Evolutionary conservation across 2,888 invertebrate species (phyloP).

Genomic region (Hydraecia micacea): DNA sequence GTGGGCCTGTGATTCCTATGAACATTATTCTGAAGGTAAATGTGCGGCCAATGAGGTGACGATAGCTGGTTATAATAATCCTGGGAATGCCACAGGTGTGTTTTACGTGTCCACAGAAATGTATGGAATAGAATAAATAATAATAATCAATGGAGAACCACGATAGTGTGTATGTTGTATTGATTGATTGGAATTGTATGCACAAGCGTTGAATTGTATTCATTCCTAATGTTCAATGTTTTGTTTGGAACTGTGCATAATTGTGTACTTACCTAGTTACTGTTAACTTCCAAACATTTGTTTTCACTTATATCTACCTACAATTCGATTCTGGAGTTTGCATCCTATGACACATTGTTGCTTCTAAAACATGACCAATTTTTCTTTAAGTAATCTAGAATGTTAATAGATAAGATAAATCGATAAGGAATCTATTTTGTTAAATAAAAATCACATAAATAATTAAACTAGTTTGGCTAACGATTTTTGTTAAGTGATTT

Average conservation of each 20-base stretch:
- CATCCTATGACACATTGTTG: neutral
- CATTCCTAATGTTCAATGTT: constrained; percentile 4
- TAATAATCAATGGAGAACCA: constrained; percentile 4
- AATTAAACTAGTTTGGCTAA: constrained; percentile 6
- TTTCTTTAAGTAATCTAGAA: neutral
- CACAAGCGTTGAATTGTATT: neutral
- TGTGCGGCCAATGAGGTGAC: constrained; percentile 82
- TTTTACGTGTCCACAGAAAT: constrained; percentile 84
- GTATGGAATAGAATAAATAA: constrained; percentile 72
- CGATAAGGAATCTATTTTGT: constrained; percentile 2
- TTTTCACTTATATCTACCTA: neutral
- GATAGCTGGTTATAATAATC: constrained; percentile 84
- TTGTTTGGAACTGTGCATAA: constrained; percentile 20
- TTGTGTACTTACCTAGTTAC: constrained; percentile 2
- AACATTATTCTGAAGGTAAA: constrained; percentile 77
- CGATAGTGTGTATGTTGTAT: constrained; percentile 3
- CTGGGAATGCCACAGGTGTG: constrained; percentile 85
- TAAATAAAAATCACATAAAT: constrained; percentile 12
- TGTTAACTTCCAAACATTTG: neutral
- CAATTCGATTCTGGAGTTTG: neutral
- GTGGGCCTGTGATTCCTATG: constrained; percentile 82
- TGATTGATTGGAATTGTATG: constrained; percentile 14
- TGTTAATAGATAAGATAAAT: neutral
- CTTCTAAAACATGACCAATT: neutral
- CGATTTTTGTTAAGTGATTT: neutral